Base-by-base conservation (phyloP, 2,888 invertebrate genomes). In the Acronicta aceris region DNA sequence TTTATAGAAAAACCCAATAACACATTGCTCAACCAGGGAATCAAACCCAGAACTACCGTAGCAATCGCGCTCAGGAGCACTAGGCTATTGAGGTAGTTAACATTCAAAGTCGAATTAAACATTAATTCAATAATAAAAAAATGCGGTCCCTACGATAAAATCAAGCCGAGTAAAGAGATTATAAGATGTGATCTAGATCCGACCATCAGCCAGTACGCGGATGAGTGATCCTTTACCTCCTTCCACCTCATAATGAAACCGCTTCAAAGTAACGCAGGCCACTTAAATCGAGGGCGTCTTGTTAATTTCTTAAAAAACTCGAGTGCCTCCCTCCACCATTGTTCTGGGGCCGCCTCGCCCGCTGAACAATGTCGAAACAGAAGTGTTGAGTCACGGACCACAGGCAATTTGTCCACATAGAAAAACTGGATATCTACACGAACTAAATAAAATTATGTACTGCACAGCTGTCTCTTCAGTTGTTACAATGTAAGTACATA, bases 251-350 rank as follows among this genome's bases (percentile, higher is more conserved):
- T 77, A 71, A 64, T 58, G 65, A 74, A 56, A 73, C 65, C 57
- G 58, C 65, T 58, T 43, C 41, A 53, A 67, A 74, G 62, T 65
- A 52, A 58, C 58, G 54, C 65, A 71, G 53, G 67, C 74, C 75
- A 81, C 83, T 83, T 71, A 55, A 69, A 64, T 72, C 55, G 61
- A 81, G 82, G 57, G 71, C 57, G 59, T 62, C 80, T 84, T 81
- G 77, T 81, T 83, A 83, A 83, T 83, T 81, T 79, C 71, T 75
- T 65, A 79, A 80, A 80, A 79, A 81, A 79, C 78, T 82, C 66
- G 57, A 85, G 82, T 74, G 74, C 59, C 61, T 53, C 51, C 59
- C 61, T 53, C 51, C 75, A 63, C 66, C 66, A 80, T 85, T 85
- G 81, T 82, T 77, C 73, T 55, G 65, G 58, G 72, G 71, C 73